A percentile compares a stretch with the other conserved stretches of the same genome.
Conservation (phyloP, 2,113 vertebrate genomes). For the Sphyrna mokarran region DNA sequence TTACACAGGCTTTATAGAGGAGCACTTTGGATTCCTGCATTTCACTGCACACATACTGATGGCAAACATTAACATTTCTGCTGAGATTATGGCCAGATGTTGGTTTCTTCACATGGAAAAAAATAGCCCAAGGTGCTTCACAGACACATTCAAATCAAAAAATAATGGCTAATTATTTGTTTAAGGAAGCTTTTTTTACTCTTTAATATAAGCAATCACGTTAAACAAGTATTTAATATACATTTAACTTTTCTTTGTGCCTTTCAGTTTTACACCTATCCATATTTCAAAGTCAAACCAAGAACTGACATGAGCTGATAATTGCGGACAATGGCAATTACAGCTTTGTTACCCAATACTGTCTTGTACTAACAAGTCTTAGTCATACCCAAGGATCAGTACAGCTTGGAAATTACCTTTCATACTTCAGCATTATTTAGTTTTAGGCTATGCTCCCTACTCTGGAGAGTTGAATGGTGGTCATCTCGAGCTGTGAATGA, state of each 20-base stretch:
- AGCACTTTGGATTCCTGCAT: neutral
- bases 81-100: neutral
- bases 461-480: constrained; percentile 8
- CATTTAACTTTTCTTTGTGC: neutral
- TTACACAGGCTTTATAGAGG: no score
- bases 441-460: neutral
- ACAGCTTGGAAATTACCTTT: neutral
- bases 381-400: neutral
- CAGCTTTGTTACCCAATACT: neutral
- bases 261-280: neutral
- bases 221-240: neutral
- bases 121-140: neutral
- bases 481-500: neutral
- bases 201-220: neutral
- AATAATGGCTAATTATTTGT: neutral
- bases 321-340: neutral
- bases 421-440: neutral
- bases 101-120: neutral
- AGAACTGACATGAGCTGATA: neutral
- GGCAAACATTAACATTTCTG: neutral
- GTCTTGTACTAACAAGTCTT: neutral
- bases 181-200: neutral
- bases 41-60: neutral
- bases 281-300: neutral
- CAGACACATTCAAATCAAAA: neutral